Percentiles rank a stretch among this genome's conserved stretches.
Conservation (phyloP, 2,113 vertebrate genomes). For the Dasyornis broadbenti region DNA sequence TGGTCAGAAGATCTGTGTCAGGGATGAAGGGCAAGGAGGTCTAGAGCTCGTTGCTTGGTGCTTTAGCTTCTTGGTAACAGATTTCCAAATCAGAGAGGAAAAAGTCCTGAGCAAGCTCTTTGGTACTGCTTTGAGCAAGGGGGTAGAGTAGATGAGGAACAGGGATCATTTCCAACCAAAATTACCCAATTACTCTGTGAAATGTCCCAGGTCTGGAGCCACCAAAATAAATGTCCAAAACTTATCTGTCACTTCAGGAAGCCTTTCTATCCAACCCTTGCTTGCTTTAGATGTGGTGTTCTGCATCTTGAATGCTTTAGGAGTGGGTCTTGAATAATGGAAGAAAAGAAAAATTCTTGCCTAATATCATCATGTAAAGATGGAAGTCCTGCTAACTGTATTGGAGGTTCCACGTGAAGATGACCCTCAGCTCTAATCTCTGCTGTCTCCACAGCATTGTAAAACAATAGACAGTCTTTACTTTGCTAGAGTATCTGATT, state of each 20-base stretch:
- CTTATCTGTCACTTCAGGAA: background rate
- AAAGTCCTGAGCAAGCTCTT: background rate
- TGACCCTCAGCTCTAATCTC: background rate
- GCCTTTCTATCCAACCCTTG: rapidly evolving
- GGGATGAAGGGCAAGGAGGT: background rate
- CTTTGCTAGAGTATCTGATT: background rate
- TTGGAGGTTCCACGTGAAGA: background rate
- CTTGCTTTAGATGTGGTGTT: background rate
- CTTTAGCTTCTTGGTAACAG: background rate
- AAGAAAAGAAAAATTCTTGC: background rate
- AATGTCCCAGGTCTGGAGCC: background rate
- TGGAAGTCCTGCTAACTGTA: background rate
- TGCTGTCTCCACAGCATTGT: background rate
- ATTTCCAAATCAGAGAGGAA: background rate
- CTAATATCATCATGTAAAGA: background rate
- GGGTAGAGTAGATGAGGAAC: background rate
- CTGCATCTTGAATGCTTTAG: background rate
- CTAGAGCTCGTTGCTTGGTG: background rate
- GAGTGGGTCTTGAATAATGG: background rate
- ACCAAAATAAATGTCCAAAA: background rate
- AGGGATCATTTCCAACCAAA: background rate
- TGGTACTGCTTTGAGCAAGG: background rate
- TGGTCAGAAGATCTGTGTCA: background rate
- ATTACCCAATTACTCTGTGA: background rate
- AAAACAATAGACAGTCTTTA: background rate